Base-by-base conservation (phyloP, 2,797 vertebrate species). In the Scomberomorus guttatus region DNA sequence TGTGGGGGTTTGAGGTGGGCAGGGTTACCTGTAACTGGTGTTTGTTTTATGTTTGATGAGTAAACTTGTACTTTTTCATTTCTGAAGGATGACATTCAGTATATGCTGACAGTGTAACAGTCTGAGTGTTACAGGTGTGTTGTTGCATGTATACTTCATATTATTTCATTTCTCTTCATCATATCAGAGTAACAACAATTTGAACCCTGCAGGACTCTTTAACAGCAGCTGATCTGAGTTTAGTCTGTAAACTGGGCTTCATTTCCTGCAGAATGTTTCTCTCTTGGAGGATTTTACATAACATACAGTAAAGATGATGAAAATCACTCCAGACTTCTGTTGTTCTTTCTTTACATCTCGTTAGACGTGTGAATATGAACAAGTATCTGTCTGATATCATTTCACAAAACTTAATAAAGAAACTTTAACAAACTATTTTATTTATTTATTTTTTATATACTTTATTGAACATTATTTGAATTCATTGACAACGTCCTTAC, bases 11-110 rank as follows among this genome's bases (percentile, higher is more conserved):
- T 18, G 34, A 54, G 24, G 79, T 69, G 72, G 71, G 72, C 7
- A 79, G 83, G 78, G 59, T 60, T 75, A 68, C n/a, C 59, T 81
- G 69, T 91, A 67, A 74, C 65, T 7, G 44, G 34, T 87, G 81
- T 90, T 88, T 68, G 83, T 90, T 89, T 89, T 88, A 88, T 89
- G 89, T 89, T 92, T 87, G 63, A 82, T 42, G 65, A 83, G 82
- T 92, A 80, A 87, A 84, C 50, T 82, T 52, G 77, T 88, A 78
- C n/a, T 79, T 79, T 82, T 82, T 84, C 54, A 79, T 60, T 80
- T 81, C n/a, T 83, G 76, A 52, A 56, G 65, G 59, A 74, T 5
- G 62, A 84, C 71, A 60, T 70, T 20, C 15, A 20, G 46, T 17
- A 79, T 78, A 72, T 77, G 52, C 24, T 56, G 79, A 74, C 32